A percentile compares a stretch with the other conserved stretches of the same genome.
Evolutionary conservation across 2,797 vertebrate genomes (phyloP).

Genomic region (Cossypha dichroa): DNA sequence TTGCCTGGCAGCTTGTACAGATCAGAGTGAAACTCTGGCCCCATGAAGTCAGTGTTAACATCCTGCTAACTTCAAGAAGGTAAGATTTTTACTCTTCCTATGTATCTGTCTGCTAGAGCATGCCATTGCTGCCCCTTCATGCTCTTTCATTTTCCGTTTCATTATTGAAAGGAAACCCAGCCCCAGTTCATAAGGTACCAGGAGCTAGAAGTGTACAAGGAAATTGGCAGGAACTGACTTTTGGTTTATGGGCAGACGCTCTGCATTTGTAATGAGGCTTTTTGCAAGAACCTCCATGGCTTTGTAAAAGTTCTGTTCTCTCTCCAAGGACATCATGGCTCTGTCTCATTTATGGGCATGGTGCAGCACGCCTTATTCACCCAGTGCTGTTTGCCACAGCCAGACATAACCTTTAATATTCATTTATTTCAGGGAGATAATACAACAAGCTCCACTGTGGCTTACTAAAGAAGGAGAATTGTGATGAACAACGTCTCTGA

Average conservation of each 20-base stretch:
- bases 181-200: constrained; percentile 46
- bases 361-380: constrained; percentile 39
- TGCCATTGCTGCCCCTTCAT: constrained; percentile 17
- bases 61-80: constrained; percentile 13
- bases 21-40: constrained; percentile 15
- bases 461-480: not conserved
- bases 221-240: constrained; percentile 56
- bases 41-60: not conserved
- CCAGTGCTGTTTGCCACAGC: not conserved
- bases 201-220: constrained; percentile 58
- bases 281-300: constrained; percentile 7
- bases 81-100: not conserved
- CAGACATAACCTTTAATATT: constrained; percentile 21
- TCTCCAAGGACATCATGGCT: constrained; percentile 37
- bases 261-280: constrained; percentile 65
- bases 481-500: constrained; percentile 3
- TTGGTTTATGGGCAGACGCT: constrained; percentile 55
- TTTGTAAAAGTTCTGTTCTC: constrained; percentile 49
- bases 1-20: not conserved
- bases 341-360: constrained; percentile 52
- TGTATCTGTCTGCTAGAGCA: constrained; percentile 22
- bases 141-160: constrained; percentile 42
- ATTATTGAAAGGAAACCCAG: constrained; percentile 38
- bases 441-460: not conserved
- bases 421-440: not conserved